Percentiles rank a stretch among this genome's conserved stretches.
These are phyloP conservation scores for Acromyrmex charruanus DNA, from an alignment of 1,140 invertebrate species.

Conservation along the genomic window DNA sequence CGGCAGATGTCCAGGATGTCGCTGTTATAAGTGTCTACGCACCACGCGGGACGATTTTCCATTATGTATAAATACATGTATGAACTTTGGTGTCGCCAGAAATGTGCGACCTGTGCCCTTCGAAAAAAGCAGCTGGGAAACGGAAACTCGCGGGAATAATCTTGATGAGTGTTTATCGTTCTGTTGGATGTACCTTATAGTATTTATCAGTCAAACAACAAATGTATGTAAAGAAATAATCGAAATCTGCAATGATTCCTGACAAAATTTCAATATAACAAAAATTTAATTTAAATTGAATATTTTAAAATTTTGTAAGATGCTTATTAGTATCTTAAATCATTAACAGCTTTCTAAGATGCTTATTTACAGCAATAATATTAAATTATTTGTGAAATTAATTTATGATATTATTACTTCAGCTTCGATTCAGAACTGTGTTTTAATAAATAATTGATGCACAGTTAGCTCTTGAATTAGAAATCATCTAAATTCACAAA, in stretches of 20 bases:
- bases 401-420: too few species aligned
- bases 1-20: constrained; percentile 84
- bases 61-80: constrained; percentile 36
- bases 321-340: too few species aligned
- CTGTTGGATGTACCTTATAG: not conserved
- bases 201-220: not conserved
- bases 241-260: not conserved
- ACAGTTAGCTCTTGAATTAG: too few species aligned
- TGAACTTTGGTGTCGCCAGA: constrained; percentile 14
- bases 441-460: too few species aligned
- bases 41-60: constrained; percentile 24
- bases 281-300: not conserved
- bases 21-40: constrained; percentile 74
- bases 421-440: too few species aligned
- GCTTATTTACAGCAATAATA: too few species aligned
- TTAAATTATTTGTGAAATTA: too few species aligned
- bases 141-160: constrained; percentile 22
- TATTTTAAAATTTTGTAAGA: not conserved
- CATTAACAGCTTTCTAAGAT: too few species aligned
- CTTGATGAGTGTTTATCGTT: constrained; percentile 20
- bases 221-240: not conserved
- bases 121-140: constrained; percentile 27
- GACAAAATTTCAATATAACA: not conserved
- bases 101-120: not conserved
- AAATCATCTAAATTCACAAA: too few species aligned